Base-by-base conservation (phyloP, 2,888 invertebrate species). In the Colostygia pectinataria region DNA sequence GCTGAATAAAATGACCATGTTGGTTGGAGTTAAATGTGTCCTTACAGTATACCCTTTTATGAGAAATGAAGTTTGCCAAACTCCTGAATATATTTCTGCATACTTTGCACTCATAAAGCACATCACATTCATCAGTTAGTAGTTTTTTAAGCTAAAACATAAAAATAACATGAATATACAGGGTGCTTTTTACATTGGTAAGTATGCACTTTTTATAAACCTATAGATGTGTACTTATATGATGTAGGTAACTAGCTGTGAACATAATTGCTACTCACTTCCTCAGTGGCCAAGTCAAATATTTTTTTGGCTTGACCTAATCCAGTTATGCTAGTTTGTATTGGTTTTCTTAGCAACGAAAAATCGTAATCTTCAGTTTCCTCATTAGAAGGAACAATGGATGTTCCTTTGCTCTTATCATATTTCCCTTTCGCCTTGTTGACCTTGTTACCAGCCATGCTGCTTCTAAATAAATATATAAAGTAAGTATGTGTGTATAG, bases 1-100 rank as follows among this genome's bases (percentile, higher is more conserved):
- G 76, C 57, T 83, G 83, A 32, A 83, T 68, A 63, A 88, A 88
- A 61, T 90, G 83, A 31, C 84, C 84, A 68, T 90, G 87, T 44
- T 82, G 52, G 2, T 80, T 77, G 36, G 85, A 69, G 63, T 86
- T 88, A 63, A 91, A 93, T 56, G 90, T 91, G 46, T 92, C 91
- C 59, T 82, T 91, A 71, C 98, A 98, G 76, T 95, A 98, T 27
- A 93, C 92, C 50, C 97, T 91, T 83, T 98, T 98, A 77, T 98
- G 98, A 24, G 96, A 94, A 61, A 98, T 92, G 72, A 97, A 96
- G 84, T 98, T 97, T 9, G 95, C 94, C 57, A 98, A 86, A 74
- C 96, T 96, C 62, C 98, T 92, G 77, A 97, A 98, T 68, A 98
- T 91, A 70, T 94, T 96, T 24, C 95, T 92, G 73, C 98, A 98